phyloP scores from a whole-genome alignment of 2,113 vertebrate genomes.

The Oreotragus oreotragus region DNA sequence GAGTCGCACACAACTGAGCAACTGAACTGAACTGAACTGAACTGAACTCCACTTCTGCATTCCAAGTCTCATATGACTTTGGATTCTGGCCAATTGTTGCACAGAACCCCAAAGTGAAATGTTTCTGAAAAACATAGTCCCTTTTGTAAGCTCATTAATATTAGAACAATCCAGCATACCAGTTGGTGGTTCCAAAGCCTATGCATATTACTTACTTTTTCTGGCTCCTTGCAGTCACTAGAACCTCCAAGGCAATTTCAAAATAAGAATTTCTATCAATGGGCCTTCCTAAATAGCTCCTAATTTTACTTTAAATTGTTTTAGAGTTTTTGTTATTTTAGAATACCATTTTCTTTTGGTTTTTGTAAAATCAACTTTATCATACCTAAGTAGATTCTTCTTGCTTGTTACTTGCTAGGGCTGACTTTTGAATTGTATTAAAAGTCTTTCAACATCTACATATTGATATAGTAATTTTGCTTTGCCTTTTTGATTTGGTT shows the following conservation, averaged over 20 bases:
- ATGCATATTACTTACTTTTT: not conserved
- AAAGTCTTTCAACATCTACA: not conserved
- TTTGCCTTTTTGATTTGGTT: constrained; percentile 17
- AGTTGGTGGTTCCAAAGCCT: not conserved
- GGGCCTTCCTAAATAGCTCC: not conserved
- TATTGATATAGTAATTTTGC: not conserved
- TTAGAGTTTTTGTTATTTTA: constrained; percentile 19
- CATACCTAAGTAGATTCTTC: not conserved
- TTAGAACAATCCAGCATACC: not conserved
- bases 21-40: too few species aligned
- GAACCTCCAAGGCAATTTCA: not conserved
- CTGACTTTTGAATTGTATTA: constrained; percentile 11
- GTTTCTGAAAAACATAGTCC: not conserved
- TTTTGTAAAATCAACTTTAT: constrained; percentile 10
- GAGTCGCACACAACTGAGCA: too few species aligned
- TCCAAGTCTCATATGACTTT: not conserved
- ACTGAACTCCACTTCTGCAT: not conserved
- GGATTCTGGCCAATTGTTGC: not conserved
- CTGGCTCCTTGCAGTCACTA: not conserved
- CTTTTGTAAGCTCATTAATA: not conserved
- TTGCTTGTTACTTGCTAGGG: not conserved
- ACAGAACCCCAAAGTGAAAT: not conserved
- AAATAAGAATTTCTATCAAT: constrained; percentile 12
- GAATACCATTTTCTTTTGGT: not conserved
- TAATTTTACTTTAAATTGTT: constrained; percentile 17